A percentile compares a stretch with the other conserved stretches of the same genome.
phyloP scores from a whole-genome alignment of 2,888 invertebrate genomes.

The Pollenia griseotomentosa region DNA sequence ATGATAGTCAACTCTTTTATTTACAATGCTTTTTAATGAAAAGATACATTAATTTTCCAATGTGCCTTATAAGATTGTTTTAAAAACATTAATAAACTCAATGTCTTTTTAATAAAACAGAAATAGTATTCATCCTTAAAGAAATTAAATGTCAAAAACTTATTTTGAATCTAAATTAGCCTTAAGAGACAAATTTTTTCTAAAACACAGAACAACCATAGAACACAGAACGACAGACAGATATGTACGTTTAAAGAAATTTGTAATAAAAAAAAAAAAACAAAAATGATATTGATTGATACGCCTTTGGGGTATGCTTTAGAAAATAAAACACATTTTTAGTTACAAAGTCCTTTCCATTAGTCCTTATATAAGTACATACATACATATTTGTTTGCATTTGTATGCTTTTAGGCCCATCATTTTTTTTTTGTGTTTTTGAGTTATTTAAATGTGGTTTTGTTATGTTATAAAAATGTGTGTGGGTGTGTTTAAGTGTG shows the following conservation, averaged over 20 bases:
- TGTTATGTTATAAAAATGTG: background rate
- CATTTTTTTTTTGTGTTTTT: background rate
- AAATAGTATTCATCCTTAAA: background rate
- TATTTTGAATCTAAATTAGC: conserved; percentile 27
- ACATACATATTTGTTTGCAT: background rate
- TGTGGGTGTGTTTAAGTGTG: background rate
- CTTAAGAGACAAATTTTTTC: conserved; percentile 22
- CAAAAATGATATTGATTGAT: conserved; percentile 1
- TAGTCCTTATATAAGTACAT: no score
- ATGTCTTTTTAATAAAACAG: conserved; percentile 8
- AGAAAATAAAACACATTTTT: background rate
- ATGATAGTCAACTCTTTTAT: background rate
- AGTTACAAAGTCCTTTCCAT: no score
- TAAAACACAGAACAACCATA: background rate
- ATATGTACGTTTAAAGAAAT: conserved; percentile 4
- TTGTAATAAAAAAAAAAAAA: conserved; percentile 15
- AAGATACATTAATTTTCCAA: background rate
- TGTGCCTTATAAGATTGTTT: background rate
- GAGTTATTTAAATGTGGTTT: background rate
- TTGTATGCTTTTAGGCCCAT: background rate
- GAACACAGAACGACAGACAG: background rate
- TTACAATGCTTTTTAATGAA: background rate
- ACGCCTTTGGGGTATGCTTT: conserved; percentile 33
- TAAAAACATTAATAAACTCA: background rate
- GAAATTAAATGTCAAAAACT: conserved; percentile 6